These are phyloP conservation scores for Vanacampus margaritifer DNA, from an alignment of 2,113 vertebrate species.

Conservation along the genomic window DNA sequence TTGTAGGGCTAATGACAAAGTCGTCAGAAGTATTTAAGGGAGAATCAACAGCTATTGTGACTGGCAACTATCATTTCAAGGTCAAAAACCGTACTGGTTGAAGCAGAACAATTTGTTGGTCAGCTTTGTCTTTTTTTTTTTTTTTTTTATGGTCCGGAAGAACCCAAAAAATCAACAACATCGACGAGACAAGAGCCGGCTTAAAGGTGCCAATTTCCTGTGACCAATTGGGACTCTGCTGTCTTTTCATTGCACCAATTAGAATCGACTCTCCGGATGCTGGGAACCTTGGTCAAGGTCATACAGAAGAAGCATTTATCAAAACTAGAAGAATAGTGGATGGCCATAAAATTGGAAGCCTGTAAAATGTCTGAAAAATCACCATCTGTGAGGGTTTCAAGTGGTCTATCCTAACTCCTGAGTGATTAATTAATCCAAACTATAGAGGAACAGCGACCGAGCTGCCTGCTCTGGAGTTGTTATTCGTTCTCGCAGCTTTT, in stretches of 20 bases:
- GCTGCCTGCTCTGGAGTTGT: not conserved
- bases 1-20: not conserved
- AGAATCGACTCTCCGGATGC: not conserved
- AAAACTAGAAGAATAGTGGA: not conserved
- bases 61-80: too few relatives aligned
- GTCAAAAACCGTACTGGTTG: too few relatives aligned
- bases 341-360: not conserved
- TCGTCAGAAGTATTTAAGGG: not conserved
- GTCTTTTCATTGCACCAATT: not conserved
- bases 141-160: not conserved
- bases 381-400: not conserved
- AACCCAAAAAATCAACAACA: not conserved
- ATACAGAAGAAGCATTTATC: not conserved
- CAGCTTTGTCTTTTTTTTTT: not conserved
- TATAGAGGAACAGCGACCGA: not conserved
- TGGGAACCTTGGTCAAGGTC: not conserved
- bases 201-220: slow-evolving; percentile 7
- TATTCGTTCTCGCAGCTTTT: not conserved
- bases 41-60: too few relatives aligned
- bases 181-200: not conserved
- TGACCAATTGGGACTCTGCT: not conserved
- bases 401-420: not conserved
- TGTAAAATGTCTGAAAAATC: not conserved
- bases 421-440: not conserved
- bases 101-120: not conserved